Evolutionary conservation across 2,113 vertebrate genomes (phyloP).

Genomic region (Atherinomorus stipes): DNA sequence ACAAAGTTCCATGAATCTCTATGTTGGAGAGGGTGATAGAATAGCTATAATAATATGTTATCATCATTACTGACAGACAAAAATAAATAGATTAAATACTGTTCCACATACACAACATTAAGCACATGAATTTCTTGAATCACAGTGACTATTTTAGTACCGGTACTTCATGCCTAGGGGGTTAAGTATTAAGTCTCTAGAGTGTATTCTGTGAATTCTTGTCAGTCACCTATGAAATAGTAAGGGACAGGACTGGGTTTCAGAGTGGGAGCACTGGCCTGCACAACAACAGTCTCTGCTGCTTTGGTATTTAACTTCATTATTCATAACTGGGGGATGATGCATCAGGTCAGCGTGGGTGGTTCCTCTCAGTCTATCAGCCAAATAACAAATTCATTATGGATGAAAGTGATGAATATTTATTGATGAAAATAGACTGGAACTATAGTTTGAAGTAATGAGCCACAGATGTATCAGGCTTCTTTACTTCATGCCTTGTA

Average conservation of each 20-base stretch:
- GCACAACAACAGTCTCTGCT: neutral
- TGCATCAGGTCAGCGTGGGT: constrained; percentile 15
- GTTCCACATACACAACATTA: constrained; percentile 20
- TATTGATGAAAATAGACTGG: constrained; percentile 1
- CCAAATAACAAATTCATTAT: constrained; percentile 23
- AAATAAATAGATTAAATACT: neutral
- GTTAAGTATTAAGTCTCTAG: constrained; percentile 61
- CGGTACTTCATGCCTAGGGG: constrained; percentile 28
- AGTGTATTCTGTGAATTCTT: constrained; percentile 34
- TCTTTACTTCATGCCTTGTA: neutral
- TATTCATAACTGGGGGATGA: constrained; percentile 36
- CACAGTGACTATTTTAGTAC: constrained; percentile 51
- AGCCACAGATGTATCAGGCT: neutral
- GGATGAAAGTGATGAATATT: constrained; percentile 4
- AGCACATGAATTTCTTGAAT: constrained; percentile 34
- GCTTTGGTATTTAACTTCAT: constrained; percentile 28
- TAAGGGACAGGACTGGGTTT: constrained; percentile 34
- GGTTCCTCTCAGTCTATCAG: neutral
- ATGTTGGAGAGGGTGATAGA: too few relatives aligned
- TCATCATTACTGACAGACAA: too few relatives aligned
- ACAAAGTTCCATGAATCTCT: too few relatives aligned
- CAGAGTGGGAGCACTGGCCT: neutral
- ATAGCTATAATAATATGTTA: too few relatives aligned
- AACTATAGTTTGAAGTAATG: neutral
- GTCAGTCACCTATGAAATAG: constrained; percentile 51